These are phyloP conservation scores for Podabrus alpinus DNA, from an alignment of 2,888 invertebrate species.

Conservation along the genomic window DNA sequence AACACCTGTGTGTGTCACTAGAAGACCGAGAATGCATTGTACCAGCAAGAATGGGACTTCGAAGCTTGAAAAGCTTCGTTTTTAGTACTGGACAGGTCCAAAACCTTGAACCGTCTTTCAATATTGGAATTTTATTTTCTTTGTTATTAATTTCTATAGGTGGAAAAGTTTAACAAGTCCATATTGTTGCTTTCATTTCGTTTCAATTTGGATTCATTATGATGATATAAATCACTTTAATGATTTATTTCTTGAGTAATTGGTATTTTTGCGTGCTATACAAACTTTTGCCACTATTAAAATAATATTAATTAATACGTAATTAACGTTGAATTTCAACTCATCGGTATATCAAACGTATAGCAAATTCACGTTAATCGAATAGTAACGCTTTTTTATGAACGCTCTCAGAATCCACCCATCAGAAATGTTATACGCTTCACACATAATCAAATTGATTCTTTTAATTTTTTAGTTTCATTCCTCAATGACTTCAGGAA, in stretches of 20 bases:
- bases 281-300: not conserved
- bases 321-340: not conserved
- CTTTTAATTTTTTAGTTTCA: not conserved
- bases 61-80: conserved; percentile 5
- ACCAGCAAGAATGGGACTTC: conserved; percentile 7
- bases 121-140: not conserved
- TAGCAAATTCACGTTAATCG: not conserved
- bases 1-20: conserved; percentile 13
- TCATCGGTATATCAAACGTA: not conserved
- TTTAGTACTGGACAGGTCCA: not conserved
- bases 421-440: not conserved
- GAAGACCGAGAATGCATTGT: conserved; percentile 6
- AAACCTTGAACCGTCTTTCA: conserved; percentile 5
- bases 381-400: not conserved
- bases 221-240: not conserved
- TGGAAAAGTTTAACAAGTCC: not conserved
- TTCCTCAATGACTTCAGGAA: not conserved
- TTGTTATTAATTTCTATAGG: not conserved
- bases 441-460: not conserved
- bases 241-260: too few species aligned
- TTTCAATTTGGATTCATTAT: not conserved
- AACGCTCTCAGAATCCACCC: not conserved
- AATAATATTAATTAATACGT: not conserved
- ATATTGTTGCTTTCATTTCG: not conserved
- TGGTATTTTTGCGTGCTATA: not conserved